phyloP scores from a whole-genome alignment of 2,888 invertebrate species.

The Agrochola macilenta region DNA sequence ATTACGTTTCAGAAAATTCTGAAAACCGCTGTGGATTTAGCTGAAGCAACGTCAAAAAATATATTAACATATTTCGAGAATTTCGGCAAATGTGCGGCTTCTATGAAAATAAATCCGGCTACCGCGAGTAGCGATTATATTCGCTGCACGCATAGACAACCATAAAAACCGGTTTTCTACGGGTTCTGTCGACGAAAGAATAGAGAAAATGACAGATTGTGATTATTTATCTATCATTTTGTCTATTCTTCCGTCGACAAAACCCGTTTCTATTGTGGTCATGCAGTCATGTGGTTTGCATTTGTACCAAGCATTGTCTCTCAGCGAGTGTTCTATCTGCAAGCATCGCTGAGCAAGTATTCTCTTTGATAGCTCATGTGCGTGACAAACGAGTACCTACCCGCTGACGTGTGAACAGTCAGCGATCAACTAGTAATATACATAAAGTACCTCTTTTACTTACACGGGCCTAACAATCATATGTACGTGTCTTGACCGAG shows the following conservation, averaged over 20 bases:
- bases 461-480: neutral
- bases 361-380: neutral
- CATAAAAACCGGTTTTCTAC: no score
- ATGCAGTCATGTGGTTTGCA: neutral
- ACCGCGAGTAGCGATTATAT: neutral
- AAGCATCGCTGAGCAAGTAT: neutral
- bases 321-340: neutral
- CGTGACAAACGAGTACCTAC: neutral
- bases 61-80: neutral
- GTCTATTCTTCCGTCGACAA: no score
- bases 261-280: no score
- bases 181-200: no score
- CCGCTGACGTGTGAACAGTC: neutral
- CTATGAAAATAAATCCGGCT: conserved; percentile 4
- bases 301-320: neutral
- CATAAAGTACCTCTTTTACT: neutral
- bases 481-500: neutral
- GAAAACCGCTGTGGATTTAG: neutral
- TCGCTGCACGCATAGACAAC: neutral
- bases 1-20: neutral
- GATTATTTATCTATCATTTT: no score
- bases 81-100: neutral
- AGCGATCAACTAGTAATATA: neutral
- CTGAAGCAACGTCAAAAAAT: neutral
- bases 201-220: no score